Evolutionary conservation across 2,888 invertebrate genomes (phyloP), one percentile per base, ranked within the genome.

Genomic region (Calameuta pallipes): DNA sequence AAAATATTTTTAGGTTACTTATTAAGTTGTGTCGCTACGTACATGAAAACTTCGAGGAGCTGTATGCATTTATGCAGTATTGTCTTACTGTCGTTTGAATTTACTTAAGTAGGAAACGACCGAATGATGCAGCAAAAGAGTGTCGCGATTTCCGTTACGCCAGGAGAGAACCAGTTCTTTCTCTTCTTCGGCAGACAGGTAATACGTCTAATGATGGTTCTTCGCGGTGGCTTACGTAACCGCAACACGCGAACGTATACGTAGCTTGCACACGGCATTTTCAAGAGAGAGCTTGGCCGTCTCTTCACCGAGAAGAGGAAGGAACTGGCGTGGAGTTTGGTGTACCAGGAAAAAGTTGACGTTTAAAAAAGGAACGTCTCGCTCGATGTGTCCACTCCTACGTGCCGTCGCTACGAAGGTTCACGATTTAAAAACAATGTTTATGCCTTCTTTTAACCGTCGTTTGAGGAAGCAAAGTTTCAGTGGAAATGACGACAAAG

Each of bases 191-290:
- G 76, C 34, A 34, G 34, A 34, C 74, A 36, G 30, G 71, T 71
- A 35, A 69, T 69, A 71, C 36, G n/a, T 36, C 37, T 76, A 76
- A 76, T 36, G 73, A 76, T 30, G 76, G 76, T 37, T 36, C 73
- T 71, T 76, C 76, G 75, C 11, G 15, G 56, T n/a, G n/a, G 41
- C 82, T 85, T 85, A 86, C 80, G 82, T 82, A 86, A 85, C 82
- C 84, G 84, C 78, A 79, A 84, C 86, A 85, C 86, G 86, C 86
- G 82, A 85, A 69, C 80, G 2, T 23, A 23, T 56, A 74, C 79
- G 81, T 80, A 70, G 23, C 36, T 30, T n/a, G 31, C 11, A 56
- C 56, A n/a, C 68, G 74, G 56, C 56, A 56, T 23, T 36, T 36
- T 41, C 56, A 56, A 9, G 23, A 56, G 56, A 56, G 56, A 56